These are phyloP conservation scores for Oncorhynchus clarkii DNA, from an alignment of 2,113 vertebrate species.

Conservation along the genomic window DNA sequence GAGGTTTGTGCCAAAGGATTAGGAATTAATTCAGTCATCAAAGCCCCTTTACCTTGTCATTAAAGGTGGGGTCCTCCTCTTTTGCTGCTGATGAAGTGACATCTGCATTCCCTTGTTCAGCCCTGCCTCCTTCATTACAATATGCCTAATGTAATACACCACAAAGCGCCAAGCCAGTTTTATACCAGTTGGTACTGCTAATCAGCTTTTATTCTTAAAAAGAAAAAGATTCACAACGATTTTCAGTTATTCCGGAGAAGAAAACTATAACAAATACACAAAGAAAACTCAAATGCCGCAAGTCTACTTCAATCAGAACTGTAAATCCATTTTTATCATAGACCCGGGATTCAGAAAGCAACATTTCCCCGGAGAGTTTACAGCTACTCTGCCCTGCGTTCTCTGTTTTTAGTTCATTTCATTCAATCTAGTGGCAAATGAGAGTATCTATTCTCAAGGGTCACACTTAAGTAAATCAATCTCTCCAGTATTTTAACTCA, in stretches of 20 bases:
- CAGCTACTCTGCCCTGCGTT: not conserved
- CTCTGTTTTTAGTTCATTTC: constrained; percentile 16
- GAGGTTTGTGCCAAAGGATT: constrained; percentile 54
- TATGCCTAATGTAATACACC: constrained; percentile 35
- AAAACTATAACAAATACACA: not conserved
- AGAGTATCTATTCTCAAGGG: constrained; percentile 13
- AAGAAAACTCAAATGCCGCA: not conserved
- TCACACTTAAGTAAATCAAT: constrained; percentile 18
- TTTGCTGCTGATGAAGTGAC: constrained; percentile 38
- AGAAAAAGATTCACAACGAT: too few species aligned
- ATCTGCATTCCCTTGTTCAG: constrained; percentile 42
- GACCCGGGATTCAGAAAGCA: not conserved
- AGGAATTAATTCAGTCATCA: constrained; percentile 61
- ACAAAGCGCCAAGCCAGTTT: not conserved
- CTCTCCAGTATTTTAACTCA: constrained; percentile 4
- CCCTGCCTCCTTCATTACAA: constrained; percentile 38
- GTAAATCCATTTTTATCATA: not conserved
- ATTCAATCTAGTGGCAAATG: constrained; percentile 21
- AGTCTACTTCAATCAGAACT: not conserved
- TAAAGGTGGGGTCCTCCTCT: constrained; percentile 46
- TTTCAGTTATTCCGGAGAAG: not conserved
- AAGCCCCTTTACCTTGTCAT: constrained; percentile 61
- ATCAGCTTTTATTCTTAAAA: not conserved
- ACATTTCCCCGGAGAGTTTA: not conserved
- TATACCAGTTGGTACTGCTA: not conserved